These are phyloP conservation scores for Macroteleia sp. DNA, from an alignment of 2,888 invertebrate genomes.

Conservation along the genomic window DNA sequence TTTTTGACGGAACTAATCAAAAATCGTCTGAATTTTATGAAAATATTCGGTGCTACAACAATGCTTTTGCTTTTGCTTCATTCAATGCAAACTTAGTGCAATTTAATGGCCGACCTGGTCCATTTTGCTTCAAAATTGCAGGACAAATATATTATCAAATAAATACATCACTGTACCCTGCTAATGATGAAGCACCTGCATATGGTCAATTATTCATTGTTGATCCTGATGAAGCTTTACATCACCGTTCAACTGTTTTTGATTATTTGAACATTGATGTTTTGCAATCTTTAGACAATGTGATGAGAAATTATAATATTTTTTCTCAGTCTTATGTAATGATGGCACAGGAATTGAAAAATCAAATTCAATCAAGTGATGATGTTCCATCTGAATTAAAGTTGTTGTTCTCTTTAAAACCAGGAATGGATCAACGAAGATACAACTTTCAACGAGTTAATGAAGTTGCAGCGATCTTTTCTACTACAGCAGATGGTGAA, in stretches of 20 bases:
- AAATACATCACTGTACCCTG: constrained; percentile 52
- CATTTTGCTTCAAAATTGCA: constrained; percentile 19
- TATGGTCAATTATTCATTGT: constrained; percentile 63
- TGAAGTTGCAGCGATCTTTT: constrained; percentile 6
- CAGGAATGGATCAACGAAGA: not conserved
- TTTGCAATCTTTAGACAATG: constrained; percentile 3
- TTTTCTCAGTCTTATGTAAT: constrained; percentile 27
- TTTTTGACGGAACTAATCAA: constrained; percentile 21
- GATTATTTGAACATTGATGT: constrained; percentile 18
- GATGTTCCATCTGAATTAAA: not conserved
- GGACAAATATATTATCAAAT: constrained; percentile 20
- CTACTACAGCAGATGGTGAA: constrained; percentile 8
- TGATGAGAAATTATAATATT: constrained; percentile 25
- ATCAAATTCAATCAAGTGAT: not conserved
- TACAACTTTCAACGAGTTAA: not conserved
- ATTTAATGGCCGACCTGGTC: constrained; percentile 27
- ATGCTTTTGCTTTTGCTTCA: constrained; percentile 32
- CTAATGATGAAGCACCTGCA: constrained; percentile 32
- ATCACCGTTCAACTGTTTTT: constrained; percentile 12
- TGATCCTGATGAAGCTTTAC: constrained; percentile 58
- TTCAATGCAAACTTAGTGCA: constrained; percentile 43
- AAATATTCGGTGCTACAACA: constrained; percentile 25
- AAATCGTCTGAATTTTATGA: constrained; percentile 17
- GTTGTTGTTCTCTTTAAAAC: not conserved
- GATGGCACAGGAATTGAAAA: not conserved